Percentiles rank a stretch among this genome's conserved stretches.
These are phyloP conservation scores for Acanthornis magna DNA, from an alignment of 2,797 vertebrate species.

Conservation along the genomic window DNA sequence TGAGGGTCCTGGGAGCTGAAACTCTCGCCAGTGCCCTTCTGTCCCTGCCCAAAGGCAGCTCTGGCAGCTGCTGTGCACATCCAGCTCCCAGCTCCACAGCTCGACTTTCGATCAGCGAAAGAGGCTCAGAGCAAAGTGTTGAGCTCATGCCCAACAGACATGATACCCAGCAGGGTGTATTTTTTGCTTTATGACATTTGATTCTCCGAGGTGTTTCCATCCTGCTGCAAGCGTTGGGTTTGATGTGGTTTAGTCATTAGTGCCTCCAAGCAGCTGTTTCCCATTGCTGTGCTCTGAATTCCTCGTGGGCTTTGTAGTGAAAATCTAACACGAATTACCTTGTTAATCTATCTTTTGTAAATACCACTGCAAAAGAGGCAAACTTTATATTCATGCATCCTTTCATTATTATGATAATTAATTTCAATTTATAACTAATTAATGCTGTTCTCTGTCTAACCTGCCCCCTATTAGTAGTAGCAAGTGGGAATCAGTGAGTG, in stretches of 20 bases:
- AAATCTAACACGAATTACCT: constrained; percentile 13
- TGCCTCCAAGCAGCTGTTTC: background rate
- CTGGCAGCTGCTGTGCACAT: background rate
- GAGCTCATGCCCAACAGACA: background rate
- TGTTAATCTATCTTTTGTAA: constrained; percentile 63
- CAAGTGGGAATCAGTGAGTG: background rate
- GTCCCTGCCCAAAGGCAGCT: fast-evolving
- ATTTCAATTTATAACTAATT: constrained; percentile 72
- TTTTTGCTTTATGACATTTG: background rate
- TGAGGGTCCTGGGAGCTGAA: fast-evolving
- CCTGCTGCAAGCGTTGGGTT: background rate
- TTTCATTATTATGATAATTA: constrained; percentile 72
- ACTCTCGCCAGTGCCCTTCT: fast-evolving
- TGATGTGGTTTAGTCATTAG: background rate
- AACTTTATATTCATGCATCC: constrained; percentile 44
- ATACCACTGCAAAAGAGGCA: constrained; percentile 42
- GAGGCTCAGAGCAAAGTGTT: background rate
- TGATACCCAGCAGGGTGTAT: fast-evolving
- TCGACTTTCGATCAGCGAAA: fast-evolving
- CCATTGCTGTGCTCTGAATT: background rate
- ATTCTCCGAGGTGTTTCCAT: background rate
- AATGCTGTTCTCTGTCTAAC: constrained; percentile 44
- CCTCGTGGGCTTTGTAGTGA: constrained; percentile 38
- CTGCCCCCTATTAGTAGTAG: constrained; percentile 44
- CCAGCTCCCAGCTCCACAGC: background rate